Evolutionary conservation across 2,113 vertebrate species (phyloP).

Genomic region (Eretmochelys imbricata): DNA sequence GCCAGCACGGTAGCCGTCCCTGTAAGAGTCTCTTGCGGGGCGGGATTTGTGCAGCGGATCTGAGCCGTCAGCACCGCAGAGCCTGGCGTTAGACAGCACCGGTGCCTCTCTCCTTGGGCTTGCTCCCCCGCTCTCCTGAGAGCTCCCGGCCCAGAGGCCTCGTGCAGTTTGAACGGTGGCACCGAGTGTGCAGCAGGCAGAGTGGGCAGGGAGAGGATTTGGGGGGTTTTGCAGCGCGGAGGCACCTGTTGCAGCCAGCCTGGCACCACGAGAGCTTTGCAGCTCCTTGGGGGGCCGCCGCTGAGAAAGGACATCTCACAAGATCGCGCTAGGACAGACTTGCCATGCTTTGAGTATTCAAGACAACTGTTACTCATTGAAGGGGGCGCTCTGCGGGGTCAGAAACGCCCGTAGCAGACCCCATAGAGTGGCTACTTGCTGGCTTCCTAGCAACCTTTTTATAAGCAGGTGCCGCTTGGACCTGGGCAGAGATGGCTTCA

Average conservation of each 20-base stretch:
- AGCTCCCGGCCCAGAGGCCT: background rate
- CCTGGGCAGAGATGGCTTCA: background rate
- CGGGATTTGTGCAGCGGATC: slow-evolving; percentile 10
- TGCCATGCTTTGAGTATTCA: background rate
- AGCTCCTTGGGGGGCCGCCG: background rate
- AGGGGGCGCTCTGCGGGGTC: too few species aligned
- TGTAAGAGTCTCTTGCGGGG: slow-evolving; percentile 10
- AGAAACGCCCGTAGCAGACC: background rate
- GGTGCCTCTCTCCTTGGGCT: background rate
- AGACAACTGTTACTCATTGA: accelerated
- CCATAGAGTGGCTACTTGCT: background rate
- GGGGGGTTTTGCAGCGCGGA: background rate
- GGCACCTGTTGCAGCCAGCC: accelerated
- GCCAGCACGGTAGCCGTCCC: accelerated
- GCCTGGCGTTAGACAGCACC: background rate
- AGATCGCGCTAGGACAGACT: background rate
- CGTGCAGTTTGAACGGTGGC: background rate
- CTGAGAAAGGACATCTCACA: background rate
- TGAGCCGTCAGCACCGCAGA: slow-evolving; percentile 32
- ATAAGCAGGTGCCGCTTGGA: background rate
- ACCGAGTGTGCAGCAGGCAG: background rate
- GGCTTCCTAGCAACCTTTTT: background rate
- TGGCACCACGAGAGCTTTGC: background rate
- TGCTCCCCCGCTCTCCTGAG: slow-evolving; percentile 37
- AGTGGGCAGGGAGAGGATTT: background rate